Percentiles rank a stretch among this genome's conserved stretches.
phyloP scores from a whole-genome alignment of 1,140 invertebrate species.

The Drosophila quadrilineata region DNA sequence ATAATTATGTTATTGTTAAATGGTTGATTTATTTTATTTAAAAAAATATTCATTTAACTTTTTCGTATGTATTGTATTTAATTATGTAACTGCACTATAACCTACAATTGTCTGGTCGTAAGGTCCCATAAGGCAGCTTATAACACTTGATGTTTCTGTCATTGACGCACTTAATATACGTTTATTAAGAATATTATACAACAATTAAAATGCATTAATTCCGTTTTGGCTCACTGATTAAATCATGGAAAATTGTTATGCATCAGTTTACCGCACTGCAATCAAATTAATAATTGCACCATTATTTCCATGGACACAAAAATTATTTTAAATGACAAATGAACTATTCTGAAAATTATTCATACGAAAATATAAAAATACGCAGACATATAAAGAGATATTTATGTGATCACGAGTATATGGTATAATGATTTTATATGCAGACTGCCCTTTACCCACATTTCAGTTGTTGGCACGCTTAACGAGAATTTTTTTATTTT shows the following conservation, averaged over 20 bases:
- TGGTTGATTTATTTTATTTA: too few relatives aligned
- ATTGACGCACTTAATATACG: neutral
- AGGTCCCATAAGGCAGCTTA: too few relatives aligned
- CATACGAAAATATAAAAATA: conserved; percentile 31
- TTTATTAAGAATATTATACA: neutral
- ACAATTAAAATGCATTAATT: neutral
- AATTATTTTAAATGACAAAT: conserved; percentile 1
- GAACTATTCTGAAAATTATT: conserved; percentile 17
- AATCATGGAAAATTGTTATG: neutral
- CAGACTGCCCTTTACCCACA: conserved; percentile 66
- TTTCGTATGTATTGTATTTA: too few relatives aligned
- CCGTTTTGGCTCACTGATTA: too few relatives aligned
- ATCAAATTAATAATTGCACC: neutral
- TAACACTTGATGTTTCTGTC: too few relatives aligned
- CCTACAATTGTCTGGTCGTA: too few relatives aligned
- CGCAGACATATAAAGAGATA: conserved; percentile 7
- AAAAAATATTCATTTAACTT: too few relatives aligned
- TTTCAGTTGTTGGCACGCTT: conserved; percentile 27
- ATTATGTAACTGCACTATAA: too few relatives aligned
- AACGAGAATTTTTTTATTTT: conserved; percentile 50
- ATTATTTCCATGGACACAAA: neutral
- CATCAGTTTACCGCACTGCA: neutral
- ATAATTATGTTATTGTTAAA: too few relatives aligned
- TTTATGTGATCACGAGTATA: neutral
- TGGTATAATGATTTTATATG: conserved; percentile 26